Evolutionary conservation across 1,140 invertebrate species (phyloP).

Genomic region (Rhynchophorus ferrugineus): DNA sequence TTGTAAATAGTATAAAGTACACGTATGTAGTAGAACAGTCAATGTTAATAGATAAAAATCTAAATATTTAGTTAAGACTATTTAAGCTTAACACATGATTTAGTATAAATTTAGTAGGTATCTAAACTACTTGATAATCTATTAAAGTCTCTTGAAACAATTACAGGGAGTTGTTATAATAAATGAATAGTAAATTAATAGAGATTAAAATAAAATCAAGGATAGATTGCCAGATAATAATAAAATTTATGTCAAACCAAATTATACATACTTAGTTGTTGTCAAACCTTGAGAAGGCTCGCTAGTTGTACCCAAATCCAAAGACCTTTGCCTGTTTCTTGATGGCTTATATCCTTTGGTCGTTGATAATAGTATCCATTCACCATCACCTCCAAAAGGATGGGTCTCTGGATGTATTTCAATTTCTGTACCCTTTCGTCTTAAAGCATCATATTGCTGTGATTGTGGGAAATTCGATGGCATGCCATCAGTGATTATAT

Average conservation of each 20-base stretch:
- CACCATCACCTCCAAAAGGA: slow-evolving; percentile 58
- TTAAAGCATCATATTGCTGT: slow-evolving; percentile 27
- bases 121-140: no score
- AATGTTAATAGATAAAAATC: no score
- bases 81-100: no score
- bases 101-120: no score
- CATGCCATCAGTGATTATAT: slow-evolving; percentile 60
- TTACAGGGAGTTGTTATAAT: no score
- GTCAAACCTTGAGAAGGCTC: slow-evolving; percentile 12
- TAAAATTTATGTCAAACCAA: background rate
- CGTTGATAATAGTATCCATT: slow-evolving; percentile 68
- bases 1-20: background rate
- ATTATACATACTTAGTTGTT: slow-evolving; percentile 8
- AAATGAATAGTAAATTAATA: no score
- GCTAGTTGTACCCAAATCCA: slow-evolving; percentile 31
- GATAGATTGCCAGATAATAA: background rate
- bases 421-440: slow-evolving; percentile 22
- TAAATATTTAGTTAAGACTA: no score
- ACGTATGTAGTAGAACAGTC: no score
- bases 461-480: slow-evolving; percentile 57
- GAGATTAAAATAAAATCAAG: no score
- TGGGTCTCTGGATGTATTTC: slow-evolving; percentile 44
- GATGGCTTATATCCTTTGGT: slow-evolving; percentile 60
- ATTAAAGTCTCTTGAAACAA: no score
- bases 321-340: slow-evolving; percentile 41